Percentiles rank a stretch among this genome's conserved stretches.
These are phyloP conservation scores for Oceanites oceanicus DNA, from an alignment of 2,113 vertebrate species.

Conservation along the genomic window DNA sequence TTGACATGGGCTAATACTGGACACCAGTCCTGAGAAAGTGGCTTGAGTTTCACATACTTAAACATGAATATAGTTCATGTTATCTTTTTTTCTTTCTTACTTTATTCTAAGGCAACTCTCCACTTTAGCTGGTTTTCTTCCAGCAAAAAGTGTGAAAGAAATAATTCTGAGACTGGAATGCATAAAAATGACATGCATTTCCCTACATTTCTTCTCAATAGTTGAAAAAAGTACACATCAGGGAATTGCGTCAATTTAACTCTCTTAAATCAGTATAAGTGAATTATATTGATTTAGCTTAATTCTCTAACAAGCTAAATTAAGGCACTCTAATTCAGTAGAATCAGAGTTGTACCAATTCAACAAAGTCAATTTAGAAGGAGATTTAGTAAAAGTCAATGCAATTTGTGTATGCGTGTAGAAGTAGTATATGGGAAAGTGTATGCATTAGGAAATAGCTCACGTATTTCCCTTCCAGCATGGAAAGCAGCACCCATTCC, in stretches of 20 bases:
- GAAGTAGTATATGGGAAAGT: not conserved
- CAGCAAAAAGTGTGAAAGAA: not conserved
- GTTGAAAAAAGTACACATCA: not conserved
- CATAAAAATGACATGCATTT: not conserved
- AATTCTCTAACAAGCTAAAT: constrained; percentile 11
- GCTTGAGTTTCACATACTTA: not conserved
- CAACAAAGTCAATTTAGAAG: not conserved
- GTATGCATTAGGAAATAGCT: not conserved
- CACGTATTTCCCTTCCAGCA: not conserved
- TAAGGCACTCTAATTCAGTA: not conserved
- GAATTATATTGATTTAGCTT: constrained; percentile 15
- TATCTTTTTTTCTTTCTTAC: not conserved
- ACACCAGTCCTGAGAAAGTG: not conserved
- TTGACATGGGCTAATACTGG: not conserved
- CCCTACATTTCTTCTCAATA: not conserved
- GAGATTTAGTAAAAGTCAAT: not conserved
- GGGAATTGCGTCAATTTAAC: not conserved
- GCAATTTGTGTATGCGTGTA: not conserved
- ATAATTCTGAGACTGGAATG: not conserved
- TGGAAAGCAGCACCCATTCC: not conserved
- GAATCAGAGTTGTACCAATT: not conserved
- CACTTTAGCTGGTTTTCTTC: not conserved
- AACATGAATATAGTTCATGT: rapidly evolving
- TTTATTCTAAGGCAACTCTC: not conserved
- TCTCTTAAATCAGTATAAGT: not conserved